These are phyloP conservation scores for Sardina pilchardus DNA, from an alignment of 2,113 vertebrate genomes.

Conservation along the genomic window DNA sequence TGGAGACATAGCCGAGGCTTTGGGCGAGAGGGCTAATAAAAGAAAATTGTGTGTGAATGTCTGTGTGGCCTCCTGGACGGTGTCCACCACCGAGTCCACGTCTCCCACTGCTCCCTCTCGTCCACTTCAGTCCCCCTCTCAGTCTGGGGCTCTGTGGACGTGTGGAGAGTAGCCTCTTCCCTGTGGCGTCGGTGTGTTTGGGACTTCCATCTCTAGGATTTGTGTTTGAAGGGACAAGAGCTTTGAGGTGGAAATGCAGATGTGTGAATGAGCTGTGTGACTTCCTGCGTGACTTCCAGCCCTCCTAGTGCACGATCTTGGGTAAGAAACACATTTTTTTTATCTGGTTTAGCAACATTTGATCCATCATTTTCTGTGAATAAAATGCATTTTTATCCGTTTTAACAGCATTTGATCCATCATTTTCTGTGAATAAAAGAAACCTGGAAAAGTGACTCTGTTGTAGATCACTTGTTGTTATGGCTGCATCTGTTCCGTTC, in stretches of 20 bases:
- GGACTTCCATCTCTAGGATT: not conserved
- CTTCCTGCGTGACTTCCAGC: too few relatives aligned
- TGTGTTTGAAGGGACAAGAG: not conserved
- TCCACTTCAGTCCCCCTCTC: not conserved
- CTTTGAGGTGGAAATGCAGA: not conserved
- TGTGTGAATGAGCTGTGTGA: not conserved
- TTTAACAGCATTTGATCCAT: not conserved
- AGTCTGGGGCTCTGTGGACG: not conserved
- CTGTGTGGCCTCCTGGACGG: slow-evolving; percentile 15
- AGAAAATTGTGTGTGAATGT: slow-evolving; percentile 52
- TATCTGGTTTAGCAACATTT: not conserved
- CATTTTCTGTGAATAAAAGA: not conserved
- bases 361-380: not conserved
- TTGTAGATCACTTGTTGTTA: not conserved
- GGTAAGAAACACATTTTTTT: not conserved
- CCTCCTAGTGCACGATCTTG: not conserved
- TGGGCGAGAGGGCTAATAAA: slow-evolving; percentile 64
- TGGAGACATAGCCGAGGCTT: slow-evolving; percentile 69
- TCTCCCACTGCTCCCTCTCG: not conserved
- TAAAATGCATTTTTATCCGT: not conserved
- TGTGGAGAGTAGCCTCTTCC: not conserved
- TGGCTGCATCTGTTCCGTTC: not conserved
- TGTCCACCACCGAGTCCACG: not conserved
- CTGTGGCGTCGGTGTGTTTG: not conserved
- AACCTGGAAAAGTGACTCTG: not conserved